These are phyloP conservation scores for Probaryconus sp. DNA, from an alignment of 1,140 invertebrate genomes.

Conservation along the genomic window DNA sequence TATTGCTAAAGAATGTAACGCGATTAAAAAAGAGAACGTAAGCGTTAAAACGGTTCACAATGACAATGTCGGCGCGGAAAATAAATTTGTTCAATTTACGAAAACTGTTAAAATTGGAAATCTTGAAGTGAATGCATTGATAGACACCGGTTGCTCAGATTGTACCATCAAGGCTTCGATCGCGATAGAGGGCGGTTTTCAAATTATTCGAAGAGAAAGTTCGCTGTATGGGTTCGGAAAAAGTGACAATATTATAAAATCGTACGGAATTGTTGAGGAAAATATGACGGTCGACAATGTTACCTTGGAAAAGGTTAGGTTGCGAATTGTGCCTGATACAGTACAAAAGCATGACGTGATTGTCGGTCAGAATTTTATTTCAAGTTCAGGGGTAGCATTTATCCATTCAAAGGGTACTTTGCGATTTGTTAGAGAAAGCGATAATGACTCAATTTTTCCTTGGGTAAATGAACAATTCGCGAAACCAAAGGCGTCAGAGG, in stretches of 20 bases:
- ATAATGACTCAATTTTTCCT: not conserved
- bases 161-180: constrained; percentile 17
- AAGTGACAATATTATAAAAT: not conserved
- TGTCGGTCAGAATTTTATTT: not conserved
- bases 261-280: constrained; percentile 12
- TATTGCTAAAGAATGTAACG: constrained; percentile 22
- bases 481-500: not conserved
- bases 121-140: not conserved
- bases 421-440: not conserved
- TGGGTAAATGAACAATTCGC: not conserved
- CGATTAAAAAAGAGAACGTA: not conserved
- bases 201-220: constrained; percentile 4
- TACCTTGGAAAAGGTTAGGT: not conserved
- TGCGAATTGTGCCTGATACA: constrained; percentile 17
- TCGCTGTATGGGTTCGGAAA: constrained; percentile 18
- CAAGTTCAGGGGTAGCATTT: not conserved
- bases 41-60: not conserved
- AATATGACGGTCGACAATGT: constrained; percentile 10
- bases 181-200: constrained; percentile 13
- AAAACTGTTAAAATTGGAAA: constrained; percentile 7
- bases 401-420: not conserved
- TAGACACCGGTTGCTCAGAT: constrained; percentile 30
- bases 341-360: constrained; percentile 1
- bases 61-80: constrained; percentile 7
- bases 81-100: constrained; percentile 2